Evolutionary conservation across 2,888 invertebrate species (phyloP), one percentile per base, ranked within the genome.

Genomic region (Sarcophaga caerulescens): DNA sequence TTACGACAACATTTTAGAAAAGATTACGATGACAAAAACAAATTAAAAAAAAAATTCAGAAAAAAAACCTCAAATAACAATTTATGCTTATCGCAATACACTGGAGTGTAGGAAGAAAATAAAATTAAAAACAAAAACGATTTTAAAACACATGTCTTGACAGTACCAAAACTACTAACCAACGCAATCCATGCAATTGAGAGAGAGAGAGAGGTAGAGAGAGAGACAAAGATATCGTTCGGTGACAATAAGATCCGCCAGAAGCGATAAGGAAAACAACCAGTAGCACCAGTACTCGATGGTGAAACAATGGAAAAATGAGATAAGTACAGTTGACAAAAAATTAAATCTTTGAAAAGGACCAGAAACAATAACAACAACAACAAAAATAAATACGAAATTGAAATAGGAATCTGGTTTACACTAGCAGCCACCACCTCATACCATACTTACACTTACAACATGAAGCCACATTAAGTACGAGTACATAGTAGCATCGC

Each of bases 171-270:
- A 68, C 23, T 52, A 68, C 25, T 60, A 75, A 81, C 59, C 69
- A 69, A 77, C 71, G 60, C 69, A 85, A 80, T n/a, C 45, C 47
- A 76, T 35, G 35, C 35, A 35, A 35, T 10, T 10, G 10, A 35
- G 71, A 59, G 62, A 52, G 63, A 14, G 69, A 74, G 21, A 21
- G 69, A 70, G 66, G 12, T 44, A 19, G 47, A 11, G 69, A 62
- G 57, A 60, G 25, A 45, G 65, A 47, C 44, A 60, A 23, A n/a
- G 35, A 14, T 11, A 19, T 66, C 4, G 6, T 69, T 80, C 73
- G 60, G 80, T 82, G 81, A 85, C 86, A 86, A 83, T 75, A 86
- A 86, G 86, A 86, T 86, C 86, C 84, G 84, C 84, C 70, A 71
- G 70, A 68, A 71, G 44, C 25, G 86, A 86, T 86, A 86, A 71